Base-by-base conservation (phyloP, 2,113 vertebrate genomes). In the Sus scrofa region DNA sequence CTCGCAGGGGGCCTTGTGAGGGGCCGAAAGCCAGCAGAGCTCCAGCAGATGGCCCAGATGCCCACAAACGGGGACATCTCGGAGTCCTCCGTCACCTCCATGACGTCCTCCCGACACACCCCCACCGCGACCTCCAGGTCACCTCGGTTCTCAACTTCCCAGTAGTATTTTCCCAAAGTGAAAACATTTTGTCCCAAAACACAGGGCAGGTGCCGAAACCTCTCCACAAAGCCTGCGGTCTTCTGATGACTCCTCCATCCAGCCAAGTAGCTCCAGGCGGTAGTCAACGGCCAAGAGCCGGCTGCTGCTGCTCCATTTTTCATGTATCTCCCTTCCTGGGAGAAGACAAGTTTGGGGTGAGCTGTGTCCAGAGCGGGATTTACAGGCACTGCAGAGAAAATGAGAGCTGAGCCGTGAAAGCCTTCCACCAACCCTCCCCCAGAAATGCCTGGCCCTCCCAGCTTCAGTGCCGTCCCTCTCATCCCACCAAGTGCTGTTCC, bases 131-230 rank as follows among this genome's bases (percentile, higher is more conserved):
- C 68, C 70, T 94, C 88, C 62, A 63, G 77, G 70, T 14, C 26
- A 70, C 81, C 89, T 65, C 32, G 78, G 56, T 13, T 94, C 83
- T 94, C 95, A 70, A 94, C 89, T 88, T 96, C 95, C 95, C 95
- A 96, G 83, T 96, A 96, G 84, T 94, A 70, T 32, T 63, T 94
- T 62, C 95, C 95, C 71, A 83, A 92, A 56, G 83, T 84, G 70
- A 96, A 92, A 88, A 94, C 4, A 7, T 91, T 96, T 88, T 96
- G 87, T 20, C 95, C 95, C 84, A 96, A 86, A 71, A 96, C 95
- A 56, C 95, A 92, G 19, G 83, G 92, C 56, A 96, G 50, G 77
- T 94, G 77, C 26, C 91, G 95, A 88, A 96, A 96, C 88, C 30
- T 83, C 70, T 83, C 62, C 20, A 15, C 34, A 32, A 70, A 39